Conservation (phyloP, 2,888 invertebrate genomes). For the Pheosia gnoma region DNA sequence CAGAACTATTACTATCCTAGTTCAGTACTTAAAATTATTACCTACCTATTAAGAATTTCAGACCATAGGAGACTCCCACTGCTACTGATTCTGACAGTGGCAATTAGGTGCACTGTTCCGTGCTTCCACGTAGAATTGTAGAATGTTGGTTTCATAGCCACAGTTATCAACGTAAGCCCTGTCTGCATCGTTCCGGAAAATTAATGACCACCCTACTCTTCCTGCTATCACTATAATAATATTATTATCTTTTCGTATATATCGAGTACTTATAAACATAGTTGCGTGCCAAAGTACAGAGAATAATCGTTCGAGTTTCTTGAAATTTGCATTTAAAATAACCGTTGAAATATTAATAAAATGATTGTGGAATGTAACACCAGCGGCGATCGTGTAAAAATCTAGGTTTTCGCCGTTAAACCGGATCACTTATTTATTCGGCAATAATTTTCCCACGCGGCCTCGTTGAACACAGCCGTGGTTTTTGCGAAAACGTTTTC, state of each 20-base stretch:
- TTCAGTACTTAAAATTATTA: no score
- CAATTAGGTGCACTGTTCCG: neutral
- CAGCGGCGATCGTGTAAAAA: neutral
- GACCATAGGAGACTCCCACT: neutral
- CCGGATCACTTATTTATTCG: slow-evolving; percentile 2
- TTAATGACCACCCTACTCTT: neutral
- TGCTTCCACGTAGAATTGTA: neutral
- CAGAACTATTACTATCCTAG: no score
- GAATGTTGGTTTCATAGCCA: neutral
- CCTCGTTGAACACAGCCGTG: slow-evolving; percentile 7
- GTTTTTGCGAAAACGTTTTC: slow-evolving; percentile 6
- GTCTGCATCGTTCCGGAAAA: neutral
- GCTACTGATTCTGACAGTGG: neutral
- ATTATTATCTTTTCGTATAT: no score
- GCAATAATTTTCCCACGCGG: neutral
- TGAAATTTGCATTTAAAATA: neutral
- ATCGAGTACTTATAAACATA: no score
- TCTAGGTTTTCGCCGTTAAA: neutral
- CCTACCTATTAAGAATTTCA: neutral
- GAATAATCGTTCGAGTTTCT: neutral
- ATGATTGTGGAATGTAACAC: neutral
- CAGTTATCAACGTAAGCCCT: neutral
- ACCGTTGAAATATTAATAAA: neutral
- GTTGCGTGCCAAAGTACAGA: no score
- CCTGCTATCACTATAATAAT: no score